A percentile compares a stretch with the other conserved stretches of the same genome.
Conservation (phyloP, 2,888 invertebrate species). For the Hololepta plana region DNA sequence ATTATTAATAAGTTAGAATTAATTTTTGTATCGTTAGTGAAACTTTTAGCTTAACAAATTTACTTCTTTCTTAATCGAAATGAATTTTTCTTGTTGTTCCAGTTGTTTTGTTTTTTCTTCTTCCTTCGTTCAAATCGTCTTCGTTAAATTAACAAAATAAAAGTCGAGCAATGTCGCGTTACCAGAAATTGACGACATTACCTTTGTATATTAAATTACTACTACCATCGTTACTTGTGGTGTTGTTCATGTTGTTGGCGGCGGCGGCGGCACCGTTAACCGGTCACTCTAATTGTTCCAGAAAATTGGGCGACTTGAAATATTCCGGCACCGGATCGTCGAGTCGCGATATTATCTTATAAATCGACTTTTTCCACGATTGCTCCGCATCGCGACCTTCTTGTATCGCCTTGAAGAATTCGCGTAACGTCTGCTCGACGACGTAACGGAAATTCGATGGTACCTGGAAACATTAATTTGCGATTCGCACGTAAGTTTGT, state of each 20-base stretch:
- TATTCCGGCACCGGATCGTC: conserved; percentile 99
- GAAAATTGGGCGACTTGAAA: conserved; percentile 98
- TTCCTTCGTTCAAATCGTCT: too few relatives aligned
- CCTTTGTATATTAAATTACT: too few relatives aligned
- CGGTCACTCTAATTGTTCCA: conserved; percentile 88
- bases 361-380: conserved; percentile 99
- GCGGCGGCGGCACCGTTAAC: conserved; percentile 8
- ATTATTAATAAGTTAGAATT: too few relatives aligned
- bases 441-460: conserved; percentile 94
- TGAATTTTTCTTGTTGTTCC: too few relatives aligned
- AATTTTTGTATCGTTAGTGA: too few relatives aligned
- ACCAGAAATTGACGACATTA: too few relatives aligned
- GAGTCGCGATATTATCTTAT: conserved; percentile 97
- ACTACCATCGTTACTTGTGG: too few relatives aligned
- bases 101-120: too few relatives aligned
- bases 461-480: conserved; percentile 42
- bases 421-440: conserved; percentile 91
- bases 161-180: too few relatives aligned
- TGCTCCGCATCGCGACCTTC: conserved; percentile 94
- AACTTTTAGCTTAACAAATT: too few relatives aligned
- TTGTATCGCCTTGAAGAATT: conserved; percentile 97
- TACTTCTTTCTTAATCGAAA: too few relatives aligned
- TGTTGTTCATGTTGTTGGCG: conserved; percentile 2
- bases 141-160: too few relatives aligned
- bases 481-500: background rate